Evolutionary conservation across 2,888 invertebrate genomes (phyloP).

Genomic region (Tuta absoluta): DNA sequence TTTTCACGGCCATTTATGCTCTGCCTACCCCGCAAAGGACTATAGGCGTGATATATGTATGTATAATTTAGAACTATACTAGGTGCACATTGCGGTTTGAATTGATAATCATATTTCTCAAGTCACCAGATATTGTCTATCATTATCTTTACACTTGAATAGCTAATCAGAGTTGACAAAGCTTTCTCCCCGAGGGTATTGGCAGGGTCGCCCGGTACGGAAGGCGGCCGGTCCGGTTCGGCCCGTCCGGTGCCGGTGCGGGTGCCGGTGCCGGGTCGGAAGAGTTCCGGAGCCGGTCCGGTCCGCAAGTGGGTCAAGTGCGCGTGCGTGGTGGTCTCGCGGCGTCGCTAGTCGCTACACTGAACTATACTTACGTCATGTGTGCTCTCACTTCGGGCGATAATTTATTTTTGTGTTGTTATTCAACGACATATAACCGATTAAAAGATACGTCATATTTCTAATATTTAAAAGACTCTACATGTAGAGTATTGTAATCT

Average conservation of each 20-base stretch:
- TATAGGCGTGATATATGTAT: too few relatives aligned
- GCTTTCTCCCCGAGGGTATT: constrained; percentile 19
- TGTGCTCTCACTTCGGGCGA: constrained; percentile 45
- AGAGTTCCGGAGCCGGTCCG: constrained; percentile 52
- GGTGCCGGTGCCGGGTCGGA: constrained; percentile 49
- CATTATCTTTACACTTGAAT: not conserved
- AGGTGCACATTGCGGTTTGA: too few relatives aligned
- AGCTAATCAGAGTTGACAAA: constrained; percentile 16
- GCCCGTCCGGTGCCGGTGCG: constrained; percentile 39
- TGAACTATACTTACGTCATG: constrained; percentile 52
- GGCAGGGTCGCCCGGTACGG: constrained; percentile 13
- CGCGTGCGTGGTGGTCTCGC: constrained; percentile 36
- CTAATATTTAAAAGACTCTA: too few relatives aligned
- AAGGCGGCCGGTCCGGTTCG: constrained; percentile 8
- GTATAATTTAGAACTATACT: too few relatives aligned
- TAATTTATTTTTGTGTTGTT: not conserved
- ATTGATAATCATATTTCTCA: not conserved
- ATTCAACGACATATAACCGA: not conserved
- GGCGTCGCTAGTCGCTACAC: not conserved
- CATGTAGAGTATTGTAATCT: too few relatives aligned
- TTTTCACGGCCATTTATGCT: too few relatives aligned
- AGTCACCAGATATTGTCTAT: not conserved
- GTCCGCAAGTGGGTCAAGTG: constrained; percentile 72
- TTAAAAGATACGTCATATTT: not conserved
- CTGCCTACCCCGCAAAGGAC: too few relatives aligned